Conservation (phyloP, 1,140 invertebrate species). For the Acromyrmex heyeri region DNA sequence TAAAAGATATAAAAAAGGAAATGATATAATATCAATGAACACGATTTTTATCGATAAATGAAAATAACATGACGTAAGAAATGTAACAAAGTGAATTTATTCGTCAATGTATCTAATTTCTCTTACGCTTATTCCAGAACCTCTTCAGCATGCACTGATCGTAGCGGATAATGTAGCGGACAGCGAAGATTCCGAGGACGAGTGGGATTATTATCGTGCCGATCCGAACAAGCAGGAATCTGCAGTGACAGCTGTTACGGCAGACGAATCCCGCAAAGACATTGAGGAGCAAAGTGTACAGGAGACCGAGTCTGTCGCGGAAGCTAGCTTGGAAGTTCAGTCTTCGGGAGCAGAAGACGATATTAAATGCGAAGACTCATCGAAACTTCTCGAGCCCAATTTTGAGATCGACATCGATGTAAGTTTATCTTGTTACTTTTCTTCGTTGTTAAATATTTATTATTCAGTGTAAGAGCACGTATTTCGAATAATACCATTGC, state of each 20-base stretch:
- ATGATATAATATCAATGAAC: background rate
- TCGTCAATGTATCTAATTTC: background rate
- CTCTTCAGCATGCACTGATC: slow-evolving; percentile 79
- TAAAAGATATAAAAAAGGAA: background rate
- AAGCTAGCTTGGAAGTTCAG: slow-evolving; percentile 45
- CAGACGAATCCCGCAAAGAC: slow-evolving; percentile 53
- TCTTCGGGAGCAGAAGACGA: slow-evolving; percentile 12
- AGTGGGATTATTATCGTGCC: slow-evolving; percentile 92
- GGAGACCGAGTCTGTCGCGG: slow-evolving; percentile 3
- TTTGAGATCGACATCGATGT: slow-evolving; percentile 71
- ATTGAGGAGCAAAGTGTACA: slow-evolving; percentile 37
- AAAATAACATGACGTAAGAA: background rate
- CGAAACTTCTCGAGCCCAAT: too few species aligned
- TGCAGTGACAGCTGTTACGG: slow-evolving; percentile 22
- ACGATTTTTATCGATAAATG: background rate
- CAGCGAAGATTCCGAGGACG: slow-evolving; percentile 92
- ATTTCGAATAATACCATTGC: background rate
- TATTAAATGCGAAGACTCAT: slow-evolving; percentile 63
- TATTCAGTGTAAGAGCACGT: background rate
- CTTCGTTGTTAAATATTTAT: background rate
- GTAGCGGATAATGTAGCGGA: slow-evolving; percentile 91
- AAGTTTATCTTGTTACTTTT: background rate
- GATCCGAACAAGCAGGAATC: slow-evolving; percentile 86
- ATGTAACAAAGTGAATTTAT: background rate
- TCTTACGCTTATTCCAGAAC: slow-evolving; percentile 75